Evolutionary conservation across 1,140 invertebrate species (phyloP), one percentile per base, ranked within the genome.

Genomic region (Metaphire vulgaris): DNA sequence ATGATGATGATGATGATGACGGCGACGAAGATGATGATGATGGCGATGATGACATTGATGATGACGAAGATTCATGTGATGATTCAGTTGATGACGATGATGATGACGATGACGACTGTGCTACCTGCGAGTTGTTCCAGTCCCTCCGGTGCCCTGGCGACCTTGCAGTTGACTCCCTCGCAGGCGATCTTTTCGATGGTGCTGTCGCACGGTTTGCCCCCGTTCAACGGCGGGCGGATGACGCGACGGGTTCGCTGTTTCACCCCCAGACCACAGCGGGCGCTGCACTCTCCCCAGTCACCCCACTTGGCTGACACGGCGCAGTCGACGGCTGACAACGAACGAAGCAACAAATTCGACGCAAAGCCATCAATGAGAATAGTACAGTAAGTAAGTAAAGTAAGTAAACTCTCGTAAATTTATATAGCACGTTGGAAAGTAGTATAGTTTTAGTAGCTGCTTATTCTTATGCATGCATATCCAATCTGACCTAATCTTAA

Each of bases 251-350:
- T 79, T 21, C 82, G 73, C 33, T 78, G 75, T 64, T 81, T 79
- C 1, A 77, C 77, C 28, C 82, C 82, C 32, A 75, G 76, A 1
- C 81, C 81, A 73, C 82, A 83, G 0, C 77, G 70, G 68, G 78
- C 78, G 31, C 76, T 70, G 74, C 82, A 83, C 14, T 78, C 67
- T 2, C 74, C 74, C 81, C 81, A 82, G 2, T 79, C 74, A 1
- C 71, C 74, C 81, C 81, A 83, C 1, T 78, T 69, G 14, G 69
- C 67, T 2, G 33, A 28, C 30, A 82, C 78, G 21, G 77, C 71
- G 75, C 82, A 82, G 67, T 83, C 80, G n/a, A 79, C 74, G 31
- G 79, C 82, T 83, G 76, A n/a, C 80, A 80, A 2, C 65, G n/a
- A 76, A 72, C 78, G 66, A 77, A 77, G 79, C 65, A 77, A n/a